Conservation (phyloP, 2,888 invertebrate genomes). For the Acleris cristana region DNA sequence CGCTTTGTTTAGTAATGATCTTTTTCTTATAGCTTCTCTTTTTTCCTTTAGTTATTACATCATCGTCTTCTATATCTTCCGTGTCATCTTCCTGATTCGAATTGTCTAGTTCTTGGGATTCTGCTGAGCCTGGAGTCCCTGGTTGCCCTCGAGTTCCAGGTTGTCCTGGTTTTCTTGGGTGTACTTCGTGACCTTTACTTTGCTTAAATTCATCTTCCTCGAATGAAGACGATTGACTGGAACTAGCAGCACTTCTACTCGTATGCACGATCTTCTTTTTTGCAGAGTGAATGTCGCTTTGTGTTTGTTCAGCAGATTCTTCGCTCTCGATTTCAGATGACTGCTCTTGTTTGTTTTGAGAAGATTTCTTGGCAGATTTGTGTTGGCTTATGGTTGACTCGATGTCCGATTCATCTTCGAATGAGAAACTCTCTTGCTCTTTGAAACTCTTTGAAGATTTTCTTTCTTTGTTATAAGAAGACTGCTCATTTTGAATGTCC, state of each 20-base stretch:
- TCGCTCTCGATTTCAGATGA: not conserved
- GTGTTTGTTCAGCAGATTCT: not conserved
- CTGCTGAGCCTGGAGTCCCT: not conserved
- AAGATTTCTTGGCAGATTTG: not conserved
- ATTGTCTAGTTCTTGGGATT: not conserved
- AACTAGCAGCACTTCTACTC: not conserved
- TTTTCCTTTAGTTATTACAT: not conserved
- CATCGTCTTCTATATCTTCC: not conserved
- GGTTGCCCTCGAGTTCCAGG: slow-evolving; percentile 1
- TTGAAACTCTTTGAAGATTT: not conserved
- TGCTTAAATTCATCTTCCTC: not conserved
- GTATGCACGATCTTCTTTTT: too few species aligned
- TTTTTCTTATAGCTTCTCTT: not conserved
- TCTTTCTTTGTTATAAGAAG: too few species aligned
- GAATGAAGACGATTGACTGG: not conserved
- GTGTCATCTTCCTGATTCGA: not conserved
- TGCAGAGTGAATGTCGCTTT: too few species aligned
- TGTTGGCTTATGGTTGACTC: not conserved
- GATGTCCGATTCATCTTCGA: not conserved
- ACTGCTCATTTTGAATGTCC: too few species aligned
- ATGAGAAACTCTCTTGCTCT: not conserved
- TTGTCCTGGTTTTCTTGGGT: not conserved
- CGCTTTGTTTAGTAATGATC: not conserved
- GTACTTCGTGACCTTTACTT: not conserved
- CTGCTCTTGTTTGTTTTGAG: not conserved